phyloP scores from a whole-genome alignment of 2,888 invertebrate species.

The Thalpophila matura region DNA sequence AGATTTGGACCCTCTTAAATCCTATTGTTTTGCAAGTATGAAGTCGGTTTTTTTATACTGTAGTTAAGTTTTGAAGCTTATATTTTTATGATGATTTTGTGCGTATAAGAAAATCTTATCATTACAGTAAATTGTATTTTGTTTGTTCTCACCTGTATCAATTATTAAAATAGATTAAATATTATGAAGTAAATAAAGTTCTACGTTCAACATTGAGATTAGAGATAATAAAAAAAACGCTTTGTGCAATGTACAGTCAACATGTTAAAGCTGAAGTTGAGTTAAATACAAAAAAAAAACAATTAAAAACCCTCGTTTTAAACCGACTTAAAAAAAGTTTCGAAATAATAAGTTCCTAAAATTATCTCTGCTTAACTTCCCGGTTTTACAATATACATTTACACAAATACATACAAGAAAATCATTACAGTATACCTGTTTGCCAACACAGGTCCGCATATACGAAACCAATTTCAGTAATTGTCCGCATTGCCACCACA shows the following conservation, averaged over 20 bases:
- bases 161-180: too few species aligned
- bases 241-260: too few species aligned
- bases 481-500: slow-evolving; percentile 45
- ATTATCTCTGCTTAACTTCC: too few species aligned
- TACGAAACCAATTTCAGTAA: slow-evolving; percentile 62
- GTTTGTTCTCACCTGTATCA: too few species aligned
- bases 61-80: slow-evolving; percentile 35
- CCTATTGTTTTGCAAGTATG: slow-evolving; percentile 71
- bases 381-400: not conserved
- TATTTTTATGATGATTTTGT: not conserved
- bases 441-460: slow-evolving; percentile 37
- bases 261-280: too few species aligned
- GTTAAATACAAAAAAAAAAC: too few species aligned
- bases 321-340: too few species aligned
- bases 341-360: too few species aligned
- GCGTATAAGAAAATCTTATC: not conserved
- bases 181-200: too few species aligned
- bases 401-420: slow-evolving; percentile 4
- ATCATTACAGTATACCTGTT: slow-evolving; percentile 28
- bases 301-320: too few species aligned
- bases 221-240: too few species aligned
- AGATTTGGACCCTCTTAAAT: slow-evolving; percentile 83
- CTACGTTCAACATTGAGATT: too few species aligned
- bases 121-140: not conserved
- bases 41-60: slow-evolving; percentile 51